Evolutionary conservation across 1,140 invertebrate genomes (phyloP), one percentile per base, ranked within the genome.

Genomic region (Drosophila gunungcola): DNA sequence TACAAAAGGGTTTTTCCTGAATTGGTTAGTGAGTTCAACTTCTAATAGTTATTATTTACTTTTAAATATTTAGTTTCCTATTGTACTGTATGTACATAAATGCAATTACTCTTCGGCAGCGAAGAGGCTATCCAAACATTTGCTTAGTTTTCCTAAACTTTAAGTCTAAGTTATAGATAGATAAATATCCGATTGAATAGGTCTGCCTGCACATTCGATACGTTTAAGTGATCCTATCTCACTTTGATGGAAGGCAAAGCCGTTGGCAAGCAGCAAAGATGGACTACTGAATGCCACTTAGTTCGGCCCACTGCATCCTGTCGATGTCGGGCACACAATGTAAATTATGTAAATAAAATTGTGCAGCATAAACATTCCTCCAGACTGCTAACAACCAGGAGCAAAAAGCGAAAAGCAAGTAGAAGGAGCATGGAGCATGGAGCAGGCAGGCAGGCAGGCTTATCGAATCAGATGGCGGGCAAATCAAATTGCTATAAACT

Each of bases 281-380:
- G 61, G 64, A 52, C 64, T 53, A 52, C 64, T 53, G n/a, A 3
- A 46, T 58, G 42, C 25, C 54, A 73, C 52, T 67, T 45, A 70
- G 49, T 42, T 41, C 36, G n/a, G 36, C 55, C 48, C 74, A 67
- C 45, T 62, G 70, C 55, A 46, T 51, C 45, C 61, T 64, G 60
- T 62, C 57, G 55, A 49, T 52, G 78, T 63, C 54, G 76, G 74
- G 64, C 63, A 75, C 62, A 81, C 83, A 82, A 80, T 65, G 74
- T 89, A 89, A 89, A 89, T 89, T 89, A 89, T 89, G 84, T 88
- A 89, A 89, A 89, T 90, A 89, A 84, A 88, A 89, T 89, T 88
- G 78, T 76, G 84, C 77, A 80, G 77, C 69, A 89, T 89, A 89
- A 89, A 89, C 84, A 89, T 74, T 80, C 60, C 63, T 52, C 46